Evolutionary conservation across 2,113 vertebrate species (phyloP).

Genomic region (Myrmecobius fasciatus): DNA sequence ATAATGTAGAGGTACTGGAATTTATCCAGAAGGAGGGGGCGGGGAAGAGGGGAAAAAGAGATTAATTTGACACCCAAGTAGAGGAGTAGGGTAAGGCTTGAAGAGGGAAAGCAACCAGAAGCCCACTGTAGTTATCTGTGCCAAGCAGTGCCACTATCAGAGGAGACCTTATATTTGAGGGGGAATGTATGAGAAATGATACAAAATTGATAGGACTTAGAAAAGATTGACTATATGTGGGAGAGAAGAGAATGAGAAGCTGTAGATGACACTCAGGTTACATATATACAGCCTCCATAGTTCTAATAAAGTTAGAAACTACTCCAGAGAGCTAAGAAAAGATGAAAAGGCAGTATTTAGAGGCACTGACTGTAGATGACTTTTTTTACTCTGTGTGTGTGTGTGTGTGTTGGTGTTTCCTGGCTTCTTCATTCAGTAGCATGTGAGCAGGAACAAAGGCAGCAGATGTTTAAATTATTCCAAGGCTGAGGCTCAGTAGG

Average conservation of each 20-base stretch:
- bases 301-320: background rate
- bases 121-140: background rate
- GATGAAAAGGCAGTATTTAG: background rate
- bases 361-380: background rate
- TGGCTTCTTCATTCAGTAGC: too few species aligned
- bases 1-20: background rate
- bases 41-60: background rate
- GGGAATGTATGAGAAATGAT: background rate
- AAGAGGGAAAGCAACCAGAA: background rate
- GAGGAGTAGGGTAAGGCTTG: background rate
- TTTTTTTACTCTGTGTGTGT: background rate
- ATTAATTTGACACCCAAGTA: background rate
- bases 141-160: background rate
- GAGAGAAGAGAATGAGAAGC: background rate
- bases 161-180: background rate
- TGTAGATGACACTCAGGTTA: background rate
- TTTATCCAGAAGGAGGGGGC: background rate
- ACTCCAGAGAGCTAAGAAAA: background rate
- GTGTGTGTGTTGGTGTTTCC: too few species aligned
- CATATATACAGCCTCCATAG: background rate
- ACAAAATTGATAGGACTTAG: background rate
- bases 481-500: too few species aligned
- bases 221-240: background rate
- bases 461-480: too few species aligned
- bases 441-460: too few species aligned